Conservation (phyloP, 2,888 invertebrate species). For the Chrysotoxum bicinctum region DNA sequence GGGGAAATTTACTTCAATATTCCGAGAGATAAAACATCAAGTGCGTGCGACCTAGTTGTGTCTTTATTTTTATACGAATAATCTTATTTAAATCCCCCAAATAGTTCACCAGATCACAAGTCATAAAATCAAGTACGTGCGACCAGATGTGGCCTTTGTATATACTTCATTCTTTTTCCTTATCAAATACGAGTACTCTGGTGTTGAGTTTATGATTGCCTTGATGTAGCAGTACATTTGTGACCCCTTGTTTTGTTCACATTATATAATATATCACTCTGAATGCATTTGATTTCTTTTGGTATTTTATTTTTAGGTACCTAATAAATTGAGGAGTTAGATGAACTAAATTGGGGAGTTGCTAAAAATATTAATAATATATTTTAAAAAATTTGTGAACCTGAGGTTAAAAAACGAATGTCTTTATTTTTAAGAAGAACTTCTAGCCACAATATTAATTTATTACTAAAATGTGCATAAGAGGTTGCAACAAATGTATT, state of each 20-base stretch:
- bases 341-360: neutral
- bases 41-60: neutral
- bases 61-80: neutral
- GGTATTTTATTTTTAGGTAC: neutral
- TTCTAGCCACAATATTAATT: no score
- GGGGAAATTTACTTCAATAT: no score
- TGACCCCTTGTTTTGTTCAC: neutral
- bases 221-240: neutral
- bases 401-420: no score
- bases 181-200: neutral
- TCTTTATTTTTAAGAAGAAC: no score
- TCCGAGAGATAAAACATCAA: no score
- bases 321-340: neutral
- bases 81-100: neutral
- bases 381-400: no score
- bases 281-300: neutral
- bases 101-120: neutral
- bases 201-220: neutral
- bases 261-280: neutral
- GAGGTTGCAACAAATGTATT: no score
- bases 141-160: neutral
- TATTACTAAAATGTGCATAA: no score
- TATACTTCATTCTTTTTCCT: neutral
- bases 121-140: neutral
- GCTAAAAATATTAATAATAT: neutral